Conservation (phyloP, 2,888 invertebrate genomes). For the Alcis repandata region DNA sequence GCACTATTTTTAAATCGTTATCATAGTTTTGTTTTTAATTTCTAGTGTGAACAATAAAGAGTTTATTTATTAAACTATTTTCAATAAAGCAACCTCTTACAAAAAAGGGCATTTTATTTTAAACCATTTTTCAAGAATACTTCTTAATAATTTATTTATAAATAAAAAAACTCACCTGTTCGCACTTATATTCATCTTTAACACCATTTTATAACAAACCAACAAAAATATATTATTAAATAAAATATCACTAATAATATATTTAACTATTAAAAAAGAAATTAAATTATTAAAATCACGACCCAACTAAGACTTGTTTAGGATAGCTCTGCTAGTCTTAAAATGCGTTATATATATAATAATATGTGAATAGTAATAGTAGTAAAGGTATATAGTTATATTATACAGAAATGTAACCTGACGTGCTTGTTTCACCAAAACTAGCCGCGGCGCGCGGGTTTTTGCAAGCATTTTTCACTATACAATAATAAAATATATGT, state of each 20-base stretch:
- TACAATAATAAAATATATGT: too few relatives aligned
- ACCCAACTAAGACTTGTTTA: not conserved
- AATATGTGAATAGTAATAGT: not conserved
- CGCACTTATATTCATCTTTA: not conserved
- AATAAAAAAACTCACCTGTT: not conserved
- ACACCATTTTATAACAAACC: not conserved
- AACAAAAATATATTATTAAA: not conserved
- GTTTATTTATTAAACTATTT: too few relatives aligned
- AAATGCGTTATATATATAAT: not conserved
- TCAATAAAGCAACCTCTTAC: too few relatives aligned
- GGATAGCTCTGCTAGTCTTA: not conserved
- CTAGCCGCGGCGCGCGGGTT: not conserved
- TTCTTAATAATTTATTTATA: too few relatives aligned
- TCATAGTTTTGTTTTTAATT: too few relatives aligned
- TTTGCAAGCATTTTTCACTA: not conserved
- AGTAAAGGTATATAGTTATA: not conserved
- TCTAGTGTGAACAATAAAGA: too few relatives aligned
- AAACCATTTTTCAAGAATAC: too few relatives aligned
- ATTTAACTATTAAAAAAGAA: too few relatives aligned
- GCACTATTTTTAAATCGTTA: too few relatives aligned
- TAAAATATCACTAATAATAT: not conserved
- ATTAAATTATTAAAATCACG: not conserved
- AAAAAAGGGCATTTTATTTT: too few relatives aligned
- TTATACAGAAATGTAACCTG: not conserved
- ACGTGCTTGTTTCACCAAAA: not conserved